These are phyloP conservation scores for Pao palembangensis DNA, from an alignment of 2,113 vertebrate genomes.

Conservation along the genomic window DNA sequence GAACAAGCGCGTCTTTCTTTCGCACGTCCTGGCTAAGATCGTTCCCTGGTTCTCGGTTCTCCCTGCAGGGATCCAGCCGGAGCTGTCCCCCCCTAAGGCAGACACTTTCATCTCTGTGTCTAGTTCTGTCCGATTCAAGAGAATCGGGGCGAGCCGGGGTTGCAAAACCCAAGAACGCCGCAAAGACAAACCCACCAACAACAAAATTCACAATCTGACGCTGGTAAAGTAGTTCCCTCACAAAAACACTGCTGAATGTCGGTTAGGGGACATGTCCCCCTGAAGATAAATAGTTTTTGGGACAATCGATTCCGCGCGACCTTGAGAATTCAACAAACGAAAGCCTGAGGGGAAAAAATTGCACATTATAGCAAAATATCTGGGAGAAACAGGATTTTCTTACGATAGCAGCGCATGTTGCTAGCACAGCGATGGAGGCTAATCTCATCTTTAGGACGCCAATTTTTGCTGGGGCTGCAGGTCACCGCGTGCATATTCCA, in stretches of 20 bases:
- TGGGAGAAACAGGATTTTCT: too few relatives aligned
- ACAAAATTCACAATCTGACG: background rate
- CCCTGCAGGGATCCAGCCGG: constrained; percentile 1
- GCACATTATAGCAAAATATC: too few relatives aligned
- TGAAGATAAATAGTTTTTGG: too few relatives aligned
- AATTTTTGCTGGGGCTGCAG: too few relatives aligned
- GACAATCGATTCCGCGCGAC: too few relatives aligned
- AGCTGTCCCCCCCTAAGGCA: background rate
- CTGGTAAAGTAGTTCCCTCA: background rate
- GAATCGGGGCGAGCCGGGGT: background rate
- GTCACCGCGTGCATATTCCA: too few relatives aligned
- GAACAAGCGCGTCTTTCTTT: background rate
- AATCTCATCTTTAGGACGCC: too few relatives aligned
- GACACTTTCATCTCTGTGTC: constrained; percentile 3
- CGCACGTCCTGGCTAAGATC: background rate
- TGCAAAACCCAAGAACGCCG: background rate
- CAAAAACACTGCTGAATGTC: background rate
- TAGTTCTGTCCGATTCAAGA: constrained; percentile 5
- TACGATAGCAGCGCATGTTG: too few relatives aligned
- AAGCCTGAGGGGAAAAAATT: too few relatives aligned
- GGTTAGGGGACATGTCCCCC: too few relatives aligned
- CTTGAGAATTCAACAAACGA: too few relatives aligned
- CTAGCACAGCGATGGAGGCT: too few relatives aligned
- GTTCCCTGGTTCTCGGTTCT: background rate
- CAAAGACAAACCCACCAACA: background rate